These are phyloP conservation scores for Paracyclopina nana DNA, from an alignment of 1,140 invertebrate genomes.

Conservation along the genomic window DNA sequence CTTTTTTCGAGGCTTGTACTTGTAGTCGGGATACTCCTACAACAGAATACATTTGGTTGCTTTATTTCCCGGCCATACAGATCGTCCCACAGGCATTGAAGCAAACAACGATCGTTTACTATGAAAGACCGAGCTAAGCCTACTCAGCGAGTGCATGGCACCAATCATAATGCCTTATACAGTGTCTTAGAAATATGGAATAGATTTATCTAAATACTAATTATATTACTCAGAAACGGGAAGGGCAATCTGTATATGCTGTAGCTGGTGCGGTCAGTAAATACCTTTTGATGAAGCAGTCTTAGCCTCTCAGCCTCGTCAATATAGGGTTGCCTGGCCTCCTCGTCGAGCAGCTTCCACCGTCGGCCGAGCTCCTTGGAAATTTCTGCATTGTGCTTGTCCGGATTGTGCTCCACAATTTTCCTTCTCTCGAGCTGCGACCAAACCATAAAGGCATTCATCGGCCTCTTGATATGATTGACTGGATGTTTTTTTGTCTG, in stretches of 20 bases:
- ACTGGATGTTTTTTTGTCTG: slow-evolving; percentile 19
- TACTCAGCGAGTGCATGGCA: no score
- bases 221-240: no score
- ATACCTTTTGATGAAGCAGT: slow-evolving; percentile 68
- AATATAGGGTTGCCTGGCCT: slow-evolving; percentile 75
- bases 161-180: no score
- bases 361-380: slow-evolving; percentile 33
- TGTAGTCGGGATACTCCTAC: slow-evolving; percentile 92
- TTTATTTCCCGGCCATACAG: no score
- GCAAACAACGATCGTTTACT: no score
- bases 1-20: slow-evolving; percentile 86
- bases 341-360: slow-evolving; percentile 72
- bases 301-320: slow-evolving; percentile 77
- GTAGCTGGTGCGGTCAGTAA: no score
- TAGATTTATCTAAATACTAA: no score
- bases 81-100: no score
- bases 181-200: no score
- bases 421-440: slow-evolving; percentile 26
- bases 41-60: no score
- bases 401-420: slow-evolving; percentile 17
- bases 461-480: slow-evolving; percentile 63
- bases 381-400: slow-evolving; percentile 14
- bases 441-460: slow-evolving; percentile 91
- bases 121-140: no score
- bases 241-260: no score